Evolutionary conservation across 2,888 invertebrate genomes (phyloP), one percentile per base, ranked within the genome.

Genomic region (Erebia aethiops): DNA sequence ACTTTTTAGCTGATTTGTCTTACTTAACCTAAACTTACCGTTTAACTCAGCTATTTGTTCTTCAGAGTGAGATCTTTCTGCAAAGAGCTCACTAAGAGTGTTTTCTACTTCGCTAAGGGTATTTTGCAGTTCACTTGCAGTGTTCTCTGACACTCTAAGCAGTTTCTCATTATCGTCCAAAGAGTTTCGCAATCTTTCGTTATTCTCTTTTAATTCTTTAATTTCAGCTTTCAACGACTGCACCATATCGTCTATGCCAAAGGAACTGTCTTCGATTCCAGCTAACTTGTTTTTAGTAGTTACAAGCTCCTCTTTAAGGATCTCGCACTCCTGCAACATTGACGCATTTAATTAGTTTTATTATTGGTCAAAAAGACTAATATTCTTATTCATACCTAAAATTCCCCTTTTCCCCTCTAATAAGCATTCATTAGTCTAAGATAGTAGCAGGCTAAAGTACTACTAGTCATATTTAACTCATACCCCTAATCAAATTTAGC

Each of bases 111-210:
- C 94, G 1, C 96, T 94, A 74, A 95, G 95, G 75, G 97, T 96
- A 71, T 96, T 95, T 86, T 97, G 97, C 76, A 97, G 89, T 58
- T 97, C 96, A 79, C 97, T 96, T 0, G 97, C 96, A 0, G 97
- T 96, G 80, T 95, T 96, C 86, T 97, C 97, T 57, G 97, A 94
- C 81, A 97, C 95, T 83, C 95, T 80, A 1, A 93, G 85, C 61
- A 93, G 79, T 74, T 92, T 93, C 73, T 93, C 92, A 79, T 92
- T 94, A 95, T 94, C 96, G 95, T 91, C 97, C 95, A 81, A 96
- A 81, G 83, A 94, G 74, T 86, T 94, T 66, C 94, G 88, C 21
- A 97, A 91, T 84, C 97, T 95, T 67, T 96, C 96, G 83, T 97
- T 93, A 70, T 87, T 90, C 5, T 87, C 90, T 74, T 91, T 91